Conservation (phyloP, 2,797 vertebrate species). For the Enteromius fasciolatus region DNA sequence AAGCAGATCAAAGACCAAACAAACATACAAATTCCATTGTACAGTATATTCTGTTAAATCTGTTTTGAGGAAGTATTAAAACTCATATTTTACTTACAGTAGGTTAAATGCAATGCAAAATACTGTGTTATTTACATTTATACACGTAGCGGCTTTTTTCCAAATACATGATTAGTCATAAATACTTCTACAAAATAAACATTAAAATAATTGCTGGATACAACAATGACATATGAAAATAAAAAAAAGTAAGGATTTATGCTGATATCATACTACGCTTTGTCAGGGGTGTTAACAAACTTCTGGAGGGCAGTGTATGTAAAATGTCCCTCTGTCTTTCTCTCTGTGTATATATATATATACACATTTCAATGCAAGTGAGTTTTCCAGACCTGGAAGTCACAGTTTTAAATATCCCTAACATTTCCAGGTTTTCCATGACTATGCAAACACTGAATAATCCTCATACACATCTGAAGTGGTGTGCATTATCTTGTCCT, state of each 20-base stretch:
- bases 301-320: not conserved
- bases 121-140: not conserved
- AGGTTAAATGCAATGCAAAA: not conserved
- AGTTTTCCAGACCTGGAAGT: not conserved
- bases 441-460: not conserved
- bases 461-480: not conserved
- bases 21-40: slow-evolving; percentile 31
- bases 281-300: no score
- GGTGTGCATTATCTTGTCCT: not conserved
- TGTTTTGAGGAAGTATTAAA: not conserved
- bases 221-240: not conserved
- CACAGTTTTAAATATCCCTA: not conserved
- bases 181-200: not conserved
- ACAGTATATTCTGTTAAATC: slow-evolving; percentile 57
- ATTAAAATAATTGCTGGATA: not conserved
- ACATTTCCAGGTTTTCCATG: not conserved
- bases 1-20: slow-evolving; percentile 44
- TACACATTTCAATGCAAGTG: not conserved
- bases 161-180: not conserved
- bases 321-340: not conserved
- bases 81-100: not conserved
- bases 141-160: not conserved
- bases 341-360: not conserved
- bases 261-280: no score
- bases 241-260: not conserved